phyloP scores from a whole-genome alignment of 2,888 invertebrate species.

The Hetaerina titia region DNA sequence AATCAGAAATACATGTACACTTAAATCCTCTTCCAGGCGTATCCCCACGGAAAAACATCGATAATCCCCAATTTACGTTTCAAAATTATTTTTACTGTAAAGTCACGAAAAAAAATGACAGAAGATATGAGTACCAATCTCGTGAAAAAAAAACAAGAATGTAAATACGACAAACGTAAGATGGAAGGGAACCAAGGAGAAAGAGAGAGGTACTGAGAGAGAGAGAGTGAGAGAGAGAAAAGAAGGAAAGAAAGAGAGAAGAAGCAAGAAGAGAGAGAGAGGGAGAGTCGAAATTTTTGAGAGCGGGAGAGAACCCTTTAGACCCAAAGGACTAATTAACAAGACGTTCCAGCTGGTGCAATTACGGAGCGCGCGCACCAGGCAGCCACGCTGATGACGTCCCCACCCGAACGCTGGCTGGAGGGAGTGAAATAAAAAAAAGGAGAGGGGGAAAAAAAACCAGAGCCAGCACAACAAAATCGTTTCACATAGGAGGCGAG shows the following conservation, averaged over 20 bases:
- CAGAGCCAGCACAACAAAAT: background rate
- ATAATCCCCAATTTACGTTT: no score
- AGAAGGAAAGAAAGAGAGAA: background rate
- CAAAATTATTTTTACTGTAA: no score
- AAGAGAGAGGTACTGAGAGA: background rate
- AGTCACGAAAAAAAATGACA: no score
- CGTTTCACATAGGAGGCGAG: background rate
- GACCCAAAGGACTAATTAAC: slow-evolving; percentile 59
- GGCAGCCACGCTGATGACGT: background rate
- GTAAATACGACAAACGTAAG: no score
- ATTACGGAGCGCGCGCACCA: slow-evolving; percentile 28
- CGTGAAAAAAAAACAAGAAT: no score
- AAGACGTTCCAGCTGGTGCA: slow-evolving; percentile 46
- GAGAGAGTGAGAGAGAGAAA: background rate
- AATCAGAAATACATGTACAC: no score
- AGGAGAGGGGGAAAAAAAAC: background rate
- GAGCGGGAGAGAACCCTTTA: background rate
- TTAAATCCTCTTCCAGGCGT: no score
- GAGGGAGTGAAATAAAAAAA: background rate
- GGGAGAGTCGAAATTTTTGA: background rate
- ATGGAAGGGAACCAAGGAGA: background rate
- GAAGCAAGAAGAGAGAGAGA: background rate
- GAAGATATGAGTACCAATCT: no score
- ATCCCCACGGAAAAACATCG: no score
- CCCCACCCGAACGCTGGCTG: background rate